A percentile compares a stretch with the other conserved stretches of the same genome.
These are phyloP conservation scores for Hypomesus transpacificus DNA, from an alignment of 2,113 vertebrate genomes.

Conservation along the genomic window DNA sequence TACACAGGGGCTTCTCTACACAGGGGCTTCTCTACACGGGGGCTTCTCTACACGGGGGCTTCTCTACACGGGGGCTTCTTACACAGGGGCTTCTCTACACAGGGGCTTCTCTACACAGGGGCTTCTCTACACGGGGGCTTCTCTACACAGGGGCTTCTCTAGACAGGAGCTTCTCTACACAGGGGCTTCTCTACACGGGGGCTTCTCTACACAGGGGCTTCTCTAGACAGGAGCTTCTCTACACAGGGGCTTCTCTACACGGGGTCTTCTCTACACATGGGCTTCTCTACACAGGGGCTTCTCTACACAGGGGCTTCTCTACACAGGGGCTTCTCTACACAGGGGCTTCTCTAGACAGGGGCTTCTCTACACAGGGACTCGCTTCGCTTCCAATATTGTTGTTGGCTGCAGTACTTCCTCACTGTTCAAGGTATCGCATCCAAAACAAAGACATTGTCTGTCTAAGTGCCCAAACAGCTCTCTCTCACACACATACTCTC, in stretches of 20 bases:
- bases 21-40: slow-evolving; percentile 7
- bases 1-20: too few relatives aligned
- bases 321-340: too few relatives aligned
- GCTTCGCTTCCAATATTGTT: slow-evolving; percentile 65
- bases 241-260: slow-evolving; percentile 22
- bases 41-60: slow-evolving; percentile 1
- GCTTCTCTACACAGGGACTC: slow-evolving; percentile 25
- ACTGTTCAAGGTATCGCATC: slow-evolving; percentile 63
- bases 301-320: slow-evolving; percentile 22
- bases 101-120: slow-evolving; percentile 18
- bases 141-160: too few relatives aligned
- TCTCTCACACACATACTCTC: not conserved
- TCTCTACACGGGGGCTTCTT: slow-evolving; percentile 21
- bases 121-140: slow-evolving; percentile 22
- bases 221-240: too few relatives aligned
- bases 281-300: not conserved
- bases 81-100: too few relatives aligned
- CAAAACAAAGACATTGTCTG: slow-evolving; percentile 75
- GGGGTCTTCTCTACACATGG: slow-evolving; percentile 14
- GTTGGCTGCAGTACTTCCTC: slow-evolving; percentile 59
- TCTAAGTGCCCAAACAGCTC: slow-evolving; percentile 64
- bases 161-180: slow-evolving; percentile 21
- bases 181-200: too few relatives aligned
- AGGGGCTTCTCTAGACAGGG: slow-evolving; percentile 38
- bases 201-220: slow-evolving; percentile 23